These are phyloP conservation scores for Eubucco bourcierii DNA, from an alignment of 2,113 vertebrate genomes.

Conservation along the genomic window DNA sequence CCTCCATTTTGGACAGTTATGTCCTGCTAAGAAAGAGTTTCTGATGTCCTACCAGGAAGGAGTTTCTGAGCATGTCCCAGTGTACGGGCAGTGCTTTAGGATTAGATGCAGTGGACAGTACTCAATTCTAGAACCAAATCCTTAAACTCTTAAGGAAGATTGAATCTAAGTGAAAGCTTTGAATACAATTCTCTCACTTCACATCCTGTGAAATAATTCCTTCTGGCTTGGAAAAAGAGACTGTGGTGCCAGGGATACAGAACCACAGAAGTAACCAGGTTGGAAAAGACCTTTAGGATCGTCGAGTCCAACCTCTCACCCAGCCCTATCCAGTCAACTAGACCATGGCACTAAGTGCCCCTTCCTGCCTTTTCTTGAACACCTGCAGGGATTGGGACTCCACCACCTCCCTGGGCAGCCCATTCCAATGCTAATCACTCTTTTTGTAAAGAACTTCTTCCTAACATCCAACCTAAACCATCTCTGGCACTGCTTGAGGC, in stretches of 20 bases:
- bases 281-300: too few relatives aligned
- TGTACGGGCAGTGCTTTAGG: not conserved
- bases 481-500: too few relatives aligned
- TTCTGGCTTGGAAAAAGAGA: not conserved
- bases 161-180: not conserved
- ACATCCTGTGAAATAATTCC: not conserved
- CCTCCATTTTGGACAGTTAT: not conserved
- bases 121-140: not conserved
- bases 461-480: too few relatives aligned
- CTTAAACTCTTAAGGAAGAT: not conserved
- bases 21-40: not conserved
- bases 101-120: not conserved
- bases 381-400: too few relatives aligned
- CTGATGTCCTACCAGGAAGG: not conserved
- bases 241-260: not conserved
- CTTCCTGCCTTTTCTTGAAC: too few relatives aligned
- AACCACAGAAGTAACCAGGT: too few relatives aligned
- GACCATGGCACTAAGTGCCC: too few relatives aligned
- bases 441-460: too few relatives aligned
- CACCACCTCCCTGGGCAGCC: too few relatives aligned
- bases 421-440: too few relatives aligned
- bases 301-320: too few relatives aligned
- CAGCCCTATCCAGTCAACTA: too few relatives aligned
- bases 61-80: rapidly evolving
- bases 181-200: not conserved